Base-by-base conservation (phyloP, 2,888 invertebrate genomes). In the Lithophane semibrunnea region DNA sequence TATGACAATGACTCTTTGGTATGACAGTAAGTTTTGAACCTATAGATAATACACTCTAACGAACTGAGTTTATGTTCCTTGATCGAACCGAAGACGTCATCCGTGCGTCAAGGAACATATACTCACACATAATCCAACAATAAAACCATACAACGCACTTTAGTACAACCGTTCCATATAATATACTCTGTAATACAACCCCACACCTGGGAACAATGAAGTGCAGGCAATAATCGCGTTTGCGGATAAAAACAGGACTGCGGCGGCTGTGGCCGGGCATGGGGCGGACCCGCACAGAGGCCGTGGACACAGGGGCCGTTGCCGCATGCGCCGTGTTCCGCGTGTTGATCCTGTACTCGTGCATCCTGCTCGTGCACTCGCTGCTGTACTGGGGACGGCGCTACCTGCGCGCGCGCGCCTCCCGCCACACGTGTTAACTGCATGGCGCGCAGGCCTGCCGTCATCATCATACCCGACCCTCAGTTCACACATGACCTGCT, bases 361-460 rank as follows among this genome's bases (percentile, higher is more conserved):
- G 92, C 86, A 90, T 94, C 78, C 72, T 94, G 73, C 70, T 92
- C 64, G 90, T 93, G 72, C 94, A 94, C 90, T 89, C 92, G 74
- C 82, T 94, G 85, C 88, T 94, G 78, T 92, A 93, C 90, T 93
- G 93, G 92, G 91, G 93, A 77, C 92, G 94, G 42, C 91, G 89
- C 29, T 61, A 82, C 69, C 81, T 93, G 83, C 91, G 92, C 65
- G 72, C 82, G 58, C 75, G 75, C 52, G 66, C 61, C 61, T 12
- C 72, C 44, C 82, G 69, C 16, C 66, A 42, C n/a, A 60, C 66
- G n/a, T 78, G 80, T 66, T 84, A 21, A 49, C 52, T 44, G 56
- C 74, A 81, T 80, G 82, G 77, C 84, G 77, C 77, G 73, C 69
- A 9, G 37, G 7, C 77, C 69, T 66, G 13, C 44, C 12, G 16